Base-by-base conservation (phyloP, 2,797 vertebrate species). In the Gallinago nigripennis region DNA sequence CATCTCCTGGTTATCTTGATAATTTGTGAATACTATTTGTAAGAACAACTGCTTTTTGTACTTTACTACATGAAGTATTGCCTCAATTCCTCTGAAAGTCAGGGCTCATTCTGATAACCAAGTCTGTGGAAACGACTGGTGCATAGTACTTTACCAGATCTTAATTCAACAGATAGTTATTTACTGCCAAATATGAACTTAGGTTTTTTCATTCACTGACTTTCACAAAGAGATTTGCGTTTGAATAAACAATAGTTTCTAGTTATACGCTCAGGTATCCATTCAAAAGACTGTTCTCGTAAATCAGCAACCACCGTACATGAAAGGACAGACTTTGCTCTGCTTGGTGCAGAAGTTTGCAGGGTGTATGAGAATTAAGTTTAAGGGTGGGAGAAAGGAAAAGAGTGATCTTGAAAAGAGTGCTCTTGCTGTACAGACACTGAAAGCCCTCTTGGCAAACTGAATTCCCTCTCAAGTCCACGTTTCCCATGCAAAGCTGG, bases 361-460 rank as follows among this genome's bases (percentile, higher is more conserved):
- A 48, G 14, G 15, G 16, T 25, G 9, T 17, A 19, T 0, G 0
- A 35, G 18, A 92, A 63, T 46, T 50, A 66, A 77, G 9, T 8
- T 14, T 1, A 35, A 6, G 1, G 5, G 13, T 1, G 1, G 12
- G 8, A 53, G n/a, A 66, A 87, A 69, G 24, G 5, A 61, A 84
- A 64, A 56, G 8, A 37, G 9, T 9, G 45, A 35, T 58, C 53
- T 58, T 79, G 5, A 61, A 79, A 69, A 58, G 7, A 30, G 8
- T 11, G 45, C 35, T 63, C 57, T 58, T 79, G 12, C 58, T 20
- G 4, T 33, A 69, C 19, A 45, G 45, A 53, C 45, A 46, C 1
- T 48, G 56, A 80, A 80, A 73, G 60, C 39, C 16, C 27, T 61
- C 18, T 12, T 20, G 37, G 17, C n/a, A 88, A 80, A 57, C 2